These are phyloP conservation scores for Andricus curvator DNA, from an alignment of 2,888 invertebrate genomes.

Conservation along the genomic window DNA sequence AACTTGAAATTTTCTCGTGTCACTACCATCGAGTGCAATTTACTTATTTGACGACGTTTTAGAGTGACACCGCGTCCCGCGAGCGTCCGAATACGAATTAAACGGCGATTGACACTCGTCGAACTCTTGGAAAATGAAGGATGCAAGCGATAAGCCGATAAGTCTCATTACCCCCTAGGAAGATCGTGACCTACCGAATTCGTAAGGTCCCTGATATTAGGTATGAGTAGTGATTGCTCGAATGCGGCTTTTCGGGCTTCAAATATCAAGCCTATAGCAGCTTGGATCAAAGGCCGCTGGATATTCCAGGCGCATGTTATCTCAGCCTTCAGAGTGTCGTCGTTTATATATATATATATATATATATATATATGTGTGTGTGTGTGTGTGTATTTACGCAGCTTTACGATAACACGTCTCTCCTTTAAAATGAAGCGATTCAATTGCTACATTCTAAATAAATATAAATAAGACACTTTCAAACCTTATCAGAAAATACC, in stretches of 20 bases:
- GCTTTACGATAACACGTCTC: background rate
- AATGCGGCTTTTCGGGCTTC: background rate
- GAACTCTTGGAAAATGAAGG: conserved; percentile 19
- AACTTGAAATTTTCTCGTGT: background rate
- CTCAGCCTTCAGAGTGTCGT: background rate
- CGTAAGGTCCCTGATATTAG: conserved; percentile 5
- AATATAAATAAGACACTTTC: background rate
- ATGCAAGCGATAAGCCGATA: conserved; percentile 43
- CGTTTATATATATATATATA: background rate
- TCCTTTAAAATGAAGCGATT: background rate
- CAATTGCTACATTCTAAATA: background rate
- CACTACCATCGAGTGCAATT: background rate
- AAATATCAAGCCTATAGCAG: background rate
- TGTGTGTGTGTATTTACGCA: background rate
- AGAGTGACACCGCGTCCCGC: background rate
- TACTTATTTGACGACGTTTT: background rate
- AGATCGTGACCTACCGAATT: conserved; percentile 50
- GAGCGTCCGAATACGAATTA: background rate
- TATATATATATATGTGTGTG: too few species aligned
- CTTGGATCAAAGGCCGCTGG: background rate
- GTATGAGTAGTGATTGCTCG: background rate
- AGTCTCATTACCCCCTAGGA: conserved; percentile 49
- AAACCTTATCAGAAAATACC: background rate
- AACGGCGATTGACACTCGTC: conserved; percentile 19
- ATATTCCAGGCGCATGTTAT: background rate